Conservation (phyloP, 2,888 invertebrate species). For the Acleris emargana region DNA sequence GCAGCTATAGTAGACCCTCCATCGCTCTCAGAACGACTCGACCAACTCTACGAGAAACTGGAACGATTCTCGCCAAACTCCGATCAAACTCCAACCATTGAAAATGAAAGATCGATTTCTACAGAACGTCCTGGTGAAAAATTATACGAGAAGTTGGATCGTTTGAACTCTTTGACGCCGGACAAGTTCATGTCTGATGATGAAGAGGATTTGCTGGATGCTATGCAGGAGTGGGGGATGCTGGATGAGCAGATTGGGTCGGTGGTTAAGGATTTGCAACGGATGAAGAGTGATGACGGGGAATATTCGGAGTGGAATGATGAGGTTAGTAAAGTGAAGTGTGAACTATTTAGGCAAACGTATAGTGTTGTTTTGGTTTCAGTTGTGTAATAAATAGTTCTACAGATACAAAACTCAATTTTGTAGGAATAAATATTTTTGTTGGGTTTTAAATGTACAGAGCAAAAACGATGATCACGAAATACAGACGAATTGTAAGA, state of each 20-base stretch:
- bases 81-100: background rate
- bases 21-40: constrained; percentile 60
- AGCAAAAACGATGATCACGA: too few species aligned
- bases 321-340: constrained; percentile 58
- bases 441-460: too few species aligned
- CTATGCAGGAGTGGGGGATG: constrained; percentile 66
- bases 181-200: constrained; percentile 61
- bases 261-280: constrained; percentile 64
- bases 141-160: constrained; percentile 65
- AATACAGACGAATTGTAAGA: too few species aligned
- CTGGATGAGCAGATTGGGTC: constrained; percentile 64
- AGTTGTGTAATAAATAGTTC: too few species aligned
- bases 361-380: too few species aligned
- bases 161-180: constrained; percentile 59
- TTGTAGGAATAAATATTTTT: too few species aligned
- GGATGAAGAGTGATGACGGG: constrained; percentile 54
- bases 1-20: constrained; percentile 65
- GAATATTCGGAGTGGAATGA: constrained; percentile 67
- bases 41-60: constrained; percentile 65
- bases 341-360: background rate
- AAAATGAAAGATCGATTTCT: constrained; percentile 28
- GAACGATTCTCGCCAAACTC: constrained; percentile 58
- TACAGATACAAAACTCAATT: too few species aligned
- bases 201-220: constrained; percentile 65
- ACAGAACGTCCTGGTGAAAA: constrained; percentile 48